These are phyloP conservation scores for Leptura quadrifasciata DNA, from an alignment of 2,888 invertebrate genomes.

Conservation along the genomic window DNA sequence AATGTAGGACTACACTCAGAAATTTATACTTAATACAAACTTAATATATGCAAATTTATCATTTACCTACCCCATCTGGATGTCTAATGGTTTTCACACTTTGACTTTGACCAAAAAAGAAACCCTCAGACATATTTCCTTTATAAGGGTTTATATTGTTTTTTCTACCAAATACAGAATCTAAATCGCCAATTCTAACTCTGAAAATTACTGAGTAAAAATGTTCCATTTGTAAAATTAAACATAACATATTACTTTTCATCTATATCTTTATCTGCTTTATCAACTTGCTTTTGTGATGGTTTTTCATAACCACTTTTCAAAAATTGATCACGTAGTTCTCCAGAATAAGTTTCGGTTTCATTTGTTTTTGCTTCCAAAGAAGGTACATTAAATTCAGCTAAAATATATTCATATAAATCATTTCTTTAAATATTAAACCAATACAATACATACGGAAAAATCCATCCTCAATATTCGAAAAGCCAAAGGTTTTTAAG, in stretches of 20 bases:
- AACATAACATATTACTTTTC: conserved; percentile 51
- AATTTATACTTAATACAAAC: no score
- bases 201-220: conserved; percentile 36
- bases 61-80: conserved; percentile 75
- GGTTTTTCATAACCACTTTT: conserved; percentile 74
- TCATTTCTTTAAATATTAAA: neutral
- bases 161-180: conserved; percentile 44
- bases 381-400: conserved; percentile 45
- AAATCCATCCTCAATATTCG: conserved; percentile 48
- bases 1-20: no score
- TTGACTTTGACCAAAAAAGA: conserved; percentile 75
- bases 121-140: conserved; percentile 18
- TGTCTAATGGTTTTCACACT: conserved; percentile 75
- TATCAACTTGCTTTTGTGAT: conserved; percentile 48
- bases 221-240: neutral
- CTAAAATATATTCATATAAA: conserved; percentile 32
- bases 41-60: conserved; percentile 23
- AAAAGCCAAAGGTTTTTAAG: conserved; percentile 74
- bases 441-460: conserved; percentile 47
- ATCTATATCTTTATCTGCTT: conserved; percentile 65
- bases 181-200: conserved; percentile 47
- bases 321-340: conserved; percentile 75
- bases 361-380: conserved; percentile 43
- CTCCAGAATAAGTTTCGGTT: conserved; percentile 51
- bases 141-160: conserved; percentile 32